Evolutionary conservation across 1,140 invertebrate species (phyloP).

Genomic region (Tetranychus urticae): DNA sequence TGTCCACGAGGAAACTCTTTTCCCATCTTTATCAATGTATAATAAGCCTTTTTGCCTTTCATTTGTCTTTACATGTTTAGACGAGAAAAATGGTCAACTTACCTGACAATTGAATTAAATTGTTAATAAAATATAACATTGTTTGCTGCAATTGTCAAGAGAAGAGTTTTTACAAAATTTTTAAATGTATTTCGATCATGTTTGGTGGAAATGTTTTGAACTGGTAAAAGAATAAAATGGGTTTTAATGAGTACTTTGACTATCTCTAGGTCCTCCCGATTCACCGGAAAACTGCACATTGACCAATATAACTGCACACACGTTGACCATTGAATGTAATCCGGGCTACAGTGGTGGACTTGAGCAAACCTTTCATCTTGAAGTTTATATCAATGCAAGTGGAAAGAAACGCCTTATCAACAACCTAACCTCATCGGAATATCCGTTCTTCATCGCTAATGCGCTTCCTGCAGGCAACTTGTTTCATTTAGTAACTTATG

Average conservation of each 20-base stretch:
- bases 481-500: slow-evolving; percentile 3
- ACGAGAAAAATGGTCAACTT: no score
- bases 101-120: no score
- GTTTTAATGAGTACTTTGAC: background rate
- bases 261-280: slow-evolving; percentile 11
- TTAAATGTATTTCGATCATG: no score
- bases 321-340: slow-evolving; percentile 38
- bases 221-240: no score
- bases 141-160: no score
- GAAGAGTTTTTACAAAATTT: no score
- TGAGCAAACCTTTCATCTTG: slow-evolving; percentile 52
- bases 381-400: slow-evolving; percentile 34
- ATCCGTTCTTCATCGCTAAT: slow-evolving; percentile 10
- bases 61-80: no score
- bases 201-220: no score
- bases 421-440: slow-evolving; percentile 6
- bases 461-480: slow-evolving; percentile 9
- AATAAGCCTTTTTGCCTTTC: no score
- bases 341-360: slow-evolving; percentile 55
- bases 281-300: slow-evolving; percentile 14
- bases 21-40: no score
- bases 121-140: no score
- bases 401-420: slow-evolving; percentile 1
- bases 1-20: no score
- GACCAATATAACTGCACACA: slow-evolving; percentile 8